Evolutionary conservation across 2,797 vertebrate genomes (phyloP), one percentile per base, ranked within the genome.

Genomic region (Pempheris klunzingeri): DNA sequence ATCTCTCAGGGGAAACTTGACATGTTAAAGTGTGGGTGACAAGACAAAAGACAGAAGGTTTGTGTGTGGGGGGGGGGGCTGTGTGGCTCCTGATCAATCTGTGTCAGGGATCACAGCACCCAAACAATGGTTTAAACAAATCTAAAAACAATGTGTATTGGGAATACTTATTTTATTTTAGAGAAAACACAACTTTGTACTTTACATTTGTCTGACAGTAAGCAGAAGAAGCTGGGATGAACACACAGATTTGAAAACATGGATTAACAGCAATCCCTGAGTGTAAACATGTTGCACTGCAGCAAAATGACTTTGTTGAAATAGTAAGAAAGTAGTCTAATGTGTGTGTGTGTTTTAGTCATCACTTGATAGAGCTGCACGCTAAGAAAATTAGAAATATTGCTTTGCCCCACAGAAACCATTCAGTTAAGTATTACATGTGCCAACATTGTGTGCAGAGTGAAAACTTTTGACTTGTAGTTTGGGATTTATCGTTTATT

Each of bases 1-100:
- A 53, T 55, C 6, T 61, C 7, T 73, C 66, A n/a, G 18, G 32
- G 32, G 47, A 68, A 58, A 75, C 72, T 8, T 73, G 26, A 38
- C 46, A 7, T 69, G 60, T 52, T 78, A 3, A 55, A 26, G 52
- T 49, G 9, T 55, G 13, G 22, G 11, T 30, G 36, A 39, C 34
- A 54, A 39, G 61, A 82, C 12, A 32, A 63, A 54, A 41, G 39
- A 44, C n/a, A 26, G 30, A 38, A 44, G 39, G n/a, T 41, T 70
- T 44, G n/a, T n/a, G n/a, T n/a, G n/a, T 46, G 20, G n/a, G 20
- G 10, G 28, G 50, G 38, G 53, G 22, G 47, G 13, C 22, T 7
- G 12, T 11, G 9, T 4, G 30, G 38, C 30, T n/a, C 38, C 55
- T 71, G 44, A 11, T 38, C 24, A 41, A 41, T 28, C 15, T 61